Evolutionary conservation across 2,113 vertebrate genomes (phyloP).

Genomic region (Lepisosteus oculatus): DNA sequence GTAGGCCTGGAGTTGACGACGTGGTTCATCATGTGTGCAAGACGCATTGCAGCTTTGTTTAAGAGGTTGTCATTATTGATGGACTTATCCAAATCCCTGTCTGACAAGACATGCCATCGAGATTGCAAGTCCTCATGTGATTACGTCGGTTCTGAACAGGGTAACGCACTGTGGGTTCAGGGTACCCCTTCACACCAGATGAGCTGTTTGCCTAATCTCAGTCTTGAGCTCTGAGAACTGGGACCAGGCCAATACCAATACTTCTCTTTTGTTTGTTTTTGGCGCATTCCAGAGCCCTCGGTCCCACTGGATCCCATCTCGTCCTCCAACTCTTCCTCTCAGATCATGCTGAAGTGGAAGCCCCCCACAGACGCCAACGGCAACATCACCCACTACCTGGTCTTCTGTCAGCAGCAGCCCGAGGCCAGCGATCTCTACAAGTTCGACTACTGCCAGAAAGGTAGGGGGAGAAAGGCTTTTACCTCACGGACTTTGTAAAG

Average conservation of each 20-base stretch:
- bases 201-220: neutral
- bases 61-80: too few relatives aligned
- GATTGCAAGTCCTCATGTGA: too few relatives aligned
- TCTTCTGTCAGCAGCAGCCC: conserved; percentile 81
- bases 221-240: neutral
- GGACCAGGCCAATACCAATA: neutral
- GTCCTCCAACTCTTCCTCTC: conserved; percentile 88
- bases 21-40: too few relatives aligned
- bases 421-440: conserved; percentile 89
- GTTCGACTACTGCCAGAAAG: conserved; percentile 91
- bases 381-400: conserved; percentile 93
- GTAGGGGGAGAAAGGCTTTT: conserved; percentile 44
- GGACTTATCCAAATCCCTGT: too few relatives aligned
- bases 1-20: too few relatives aligned
- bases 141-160: neutral
- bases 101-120: neutral
- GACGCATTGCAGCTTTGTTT: too few relatives aligned
- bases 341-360: conserved; percentile 96
- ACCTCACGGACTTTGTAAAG: too few relatives aligned
- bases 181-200: neutral
- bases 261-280: neutral
- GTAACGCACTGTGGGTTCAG: too few relatives aligned
- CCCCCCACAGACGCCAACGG: conserved; percentile 88
- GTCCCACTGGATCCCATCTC: conserved; percentile 89
- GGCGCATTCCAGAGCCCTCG: conserved; percentile 73